Evolutionary conservation across 2,888 invertebrate species (phyloP), one percentile per base, ranked within the genome.

Genomic region (Muscina levida): DNA sequence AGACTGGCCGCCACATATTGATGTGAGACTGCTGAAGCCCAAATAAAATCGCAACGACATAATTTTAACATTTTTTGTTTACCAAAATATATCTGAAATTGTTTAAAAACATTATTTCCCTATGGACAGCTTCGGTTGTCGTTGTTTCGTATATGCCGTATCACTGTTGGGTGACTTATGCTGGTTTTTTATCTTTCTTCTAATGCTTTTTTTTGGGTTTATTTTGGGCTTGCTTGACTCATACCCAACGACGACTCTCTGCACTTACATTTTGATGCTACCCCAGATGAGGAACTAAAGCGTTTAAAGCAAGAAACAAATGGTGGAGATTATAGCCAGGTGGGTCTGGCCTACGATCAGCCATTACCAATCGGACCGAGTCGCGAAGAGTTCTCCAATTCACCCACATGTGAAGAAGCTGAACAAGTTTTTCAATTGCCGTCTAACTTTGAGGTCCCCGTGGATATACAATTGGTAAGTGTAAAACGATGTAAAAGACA

Each of bases 231-330:
- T 74, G 15, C 46, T 53, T 51, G 51, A 39, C 42, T 15, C 51
- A 3, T 24, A 19, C 37, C 26, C 51, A 42, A 31, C 31, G 31
- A 31, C 31, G 31, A 31, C 8, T 3, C 31, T 31, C 8, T 5
- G 8, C 8, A 3, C 3, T 8, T 46, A 65, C 26, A 31, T 57
- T 26, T 19, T 42, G 11, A 17, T 19, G 10, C 10, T 17, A 11
- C 11, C 22, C 15, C 91, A 98, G 98, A 98, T 91, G 98, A 98
- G 90, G 97, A 98, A 91, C 91, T 96, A 88, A 98, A 98, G 90
- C 92, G 98, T 70, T 92, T 97, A 59, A 95, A 94, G 87, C 95
- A 94, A 90, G 96, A 95, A 48, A 92, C 91, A 19, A 91, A 91
- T 80, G 87, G 91, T 13, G 90, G 91, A 82, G 87, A 91, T 17